Percentiles rank a stretch among this genome's conserved stretches.
Conservation (phyloP, 2,888 invertebrate species). For the Xiphydria camelus region DNA sequence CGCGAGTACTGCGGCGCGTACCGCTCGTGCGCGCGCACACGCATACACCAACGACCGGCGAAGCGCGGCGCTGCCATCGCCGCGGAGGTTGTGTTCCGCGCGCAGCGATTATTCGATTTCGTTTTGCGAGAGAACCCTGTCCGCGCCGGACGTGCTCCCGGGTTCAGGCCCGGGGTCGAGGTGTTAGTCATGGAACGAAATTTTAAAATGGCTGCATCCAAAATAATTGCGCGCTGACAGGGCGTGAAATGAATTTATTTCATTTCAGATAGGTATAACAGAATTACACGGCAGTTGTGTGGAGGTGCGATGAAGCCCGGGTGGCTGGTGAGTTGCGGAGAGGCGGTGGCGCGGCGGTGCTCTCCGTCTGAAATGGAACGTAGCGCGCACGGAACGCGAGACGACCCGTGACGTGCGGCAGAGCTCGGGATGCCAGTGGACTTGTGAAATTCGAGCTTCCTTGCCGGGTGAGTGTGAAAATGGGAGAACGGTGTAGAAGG, state of each 20-base stretch:
- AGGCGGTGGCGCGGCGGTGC: constrained; percentile 4
- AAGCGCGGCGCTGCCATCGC: constrained; percentile 4
- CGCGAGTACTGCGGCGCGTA: background rate
- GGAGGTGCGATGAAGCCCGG: constrained; percentile 49
- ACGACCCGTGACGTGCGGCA: too few relatives aligned
- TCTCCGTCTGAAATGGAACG: too few relatives aligned
- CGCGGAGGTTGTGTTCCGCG: too few relatives aligned
- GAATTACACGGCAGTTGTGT: constrained; percentile 56
- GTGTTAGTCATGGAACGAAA: constrained; percentile 46
- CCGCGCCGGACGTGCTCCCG: constrained; percentile 27
- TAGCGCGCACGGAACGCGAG: too few relatives aligned
- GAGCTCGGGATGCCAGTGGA: too few relatives aligned
- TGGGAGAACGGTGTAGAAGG: constrained; percentile 23
- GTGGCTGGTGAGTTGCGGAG: constrained; percentile 29
- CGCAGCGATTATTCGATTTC: constrained; percentile 12
- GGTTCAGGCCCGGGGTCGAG: constrained; percentile 37
- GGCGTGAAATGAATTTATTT: constrained; percentile 59
- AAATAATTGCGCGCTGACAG: constrained; percentile 58
- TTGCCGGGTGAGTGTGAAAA: too few relatives aligned
- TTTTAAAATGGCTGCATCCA: constrained; percentile 51
- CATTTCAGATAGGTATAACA: constrained; percentile 56
- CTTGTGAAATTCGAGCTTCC: too few relatives aligned
- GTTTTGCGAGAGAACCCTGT: constrained; percentile 7
- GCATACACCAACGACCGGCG: background rate
- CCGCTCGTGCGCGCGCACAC: background rate